phyloP scores from a whole-genome alignment of 1,140 invertebrate species.

The Phymorhynchus buccinoides region DNA sequence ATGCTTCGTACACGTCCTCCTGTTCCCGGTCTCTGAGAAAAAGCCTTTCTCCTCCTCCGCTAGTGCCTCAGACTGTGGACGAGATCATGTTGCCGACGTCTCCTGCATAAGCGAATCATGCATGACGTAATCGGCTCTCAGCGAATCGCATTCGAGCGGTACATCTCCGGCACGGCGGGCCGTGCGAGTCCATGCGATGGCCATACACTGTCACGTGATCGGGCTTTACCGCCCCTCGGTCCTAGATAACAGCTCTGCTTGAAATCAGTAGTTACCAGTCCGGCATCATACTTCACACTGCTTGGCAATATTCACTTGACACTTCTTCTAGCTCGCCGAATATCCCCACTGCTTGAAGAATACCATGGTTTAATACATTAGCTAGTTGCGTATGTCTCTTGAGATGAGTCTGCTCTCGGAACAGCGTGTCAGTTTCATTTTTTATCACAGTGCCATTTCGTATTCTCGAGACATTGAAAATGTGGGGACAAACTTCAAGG shows the following conservation, averaged over 20 bases:
- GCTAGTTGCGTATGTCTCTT: not conserved
- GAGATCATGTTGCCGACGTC: conserved; percentile 19
- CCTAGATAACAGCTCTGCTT: conserved; percentile 32
- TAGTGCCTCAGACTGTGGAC: not conserved
- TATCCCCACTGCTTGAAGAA: not conserved
- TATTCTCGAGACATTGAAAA: too few relatives aligned
- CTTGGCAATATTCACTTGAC: not conserved
- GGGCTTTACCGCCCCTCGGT: conserved; percentile 43
- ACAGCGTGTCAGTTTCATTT: not conserved
- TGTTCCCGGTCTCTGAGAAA: not conserved
- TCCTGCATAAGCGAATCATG: conserved; percentile 48
- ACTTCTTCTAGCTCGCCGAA: conserved; percentile 1
- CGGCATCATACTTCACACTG: not conserved
- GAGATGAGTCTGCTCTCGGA: not conserved
- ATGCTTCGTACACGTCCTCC: not conserved
- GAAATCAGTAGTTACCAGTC: conserved; percentile 13
- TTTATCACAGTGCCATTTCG: not conserved
- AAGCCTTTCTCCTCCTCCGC: not conserved
- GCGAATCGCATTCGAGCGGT: conserved; percentile 24
- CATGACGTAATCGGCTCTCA: conserved; percentile 50
- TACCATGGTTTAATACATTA: not conserved
- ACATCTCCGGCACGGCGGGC: conserved; percentile 25
- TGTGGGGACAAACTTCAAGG: not conserved
- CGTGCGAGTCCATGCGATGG: conserved; percentile 34
- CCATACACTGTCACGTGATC: too few relatives aligned